Evolutionary conservation across 2,113 vertebrate genomes (phyloP).

Genomic region (Clarias macrocephalus): DNA sequence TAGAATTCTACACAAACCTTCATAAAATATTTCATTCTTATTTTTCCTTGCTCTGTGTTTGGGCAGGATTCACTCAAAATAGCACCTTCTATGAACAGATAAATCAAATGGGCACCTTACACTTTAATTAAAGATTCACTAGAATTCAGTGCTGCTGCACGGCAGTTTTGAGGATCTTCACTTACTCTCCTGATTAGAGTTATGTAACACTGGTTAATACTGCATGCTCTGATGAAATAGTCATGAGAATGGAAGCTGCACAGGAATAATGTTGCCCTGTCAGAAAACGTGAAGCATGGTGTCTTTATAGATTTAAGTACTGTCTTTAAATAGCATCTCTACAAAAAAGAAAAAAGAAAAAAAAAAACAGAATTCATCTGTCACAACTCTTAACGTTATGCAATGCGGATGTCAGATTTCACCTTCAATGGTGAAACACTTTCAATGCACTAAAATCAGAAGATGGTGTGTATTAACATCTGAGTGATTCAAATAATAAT

Average conservation of each 20-base stretch:
- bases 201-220: constrained; percentile 71
- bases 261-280: constrained; percentile 58
- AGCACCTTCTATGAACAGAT: constrained; percentile 63
- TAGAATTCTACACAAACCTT: not conserved
- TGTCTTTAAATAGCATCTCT: constrained; percentile 36
- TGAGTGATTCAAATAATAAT: not conserved
- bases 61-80: constrained; percentile 64
- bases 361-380: constrained; percentile 13
- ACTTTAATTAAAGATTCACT: constrained; percentile 76
- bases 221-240: constrained; percentile 68
- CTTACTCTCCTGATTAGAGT: constrained; percentile 68
- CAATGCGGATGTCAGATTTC: not conserved
- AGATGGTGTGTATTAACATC: not conserved
- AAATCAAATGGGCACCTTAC: constrained; percentile 68
- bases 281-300: constrained; percentile 40
- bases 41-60: constrained; percentile 60
- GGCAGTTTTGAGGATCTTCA: constrained; percentile 63
- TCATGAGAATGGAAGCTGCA: constrained; percentile 59
- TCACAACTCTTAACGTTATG: constrained; percentile 12
- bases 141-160: constrained; percentile 59
- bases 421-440: no score
- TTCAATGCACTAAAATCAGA: not conserved
- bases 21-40: constrained; percentile 24
- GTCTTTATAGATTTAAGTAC: constrained; percentile 30
- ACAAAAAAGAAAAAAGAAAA: not conserved